These are phyloP conservation scores for Mythimna ferrago DNA, from an alignment of 2,888 invertebrate species.

Conservation along the genomic window DNA sequence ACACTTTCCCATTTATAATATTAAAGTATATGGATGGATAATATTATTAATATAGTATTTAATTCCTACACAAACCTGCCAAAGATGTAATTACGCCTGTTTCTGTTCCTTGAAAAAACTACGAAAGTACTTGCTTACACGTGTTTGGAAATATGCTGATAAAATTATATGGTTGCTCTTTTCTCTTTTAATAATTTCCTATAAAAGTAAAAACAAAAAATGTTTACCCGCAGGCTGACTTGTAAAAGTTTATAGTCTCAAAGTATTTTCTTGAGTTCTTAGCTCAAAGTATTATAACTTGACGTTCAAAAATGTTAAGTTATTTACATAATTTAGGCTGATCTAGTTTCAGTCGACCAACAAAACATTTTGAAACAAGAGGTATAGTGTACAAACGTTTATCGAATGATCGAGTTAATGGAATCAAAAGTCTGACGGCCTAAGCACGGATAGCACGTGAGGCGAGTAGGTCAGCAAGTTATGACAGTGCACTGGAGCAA, in stretches of 20 bases:
- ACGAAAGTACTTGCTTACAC: background rate
- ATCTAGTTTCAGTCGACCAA: background rate
- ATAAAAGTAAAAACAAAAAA: background rate
- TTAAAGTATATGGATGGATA: too few species aligned
- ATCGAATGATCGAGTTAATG: constrained; percentile 36
- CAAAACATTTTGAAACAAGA: constrained; percentile 11
- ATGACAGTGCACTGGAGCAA: constrained; percentile 42
- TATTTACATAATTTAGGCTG: background rate
- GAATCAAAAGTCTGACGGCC: constrained; percentile 34
- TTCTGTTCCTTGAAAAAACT: background rate
- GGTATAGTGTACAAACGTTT: constrained; percentile 7
- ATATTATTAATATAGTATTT: too few species aligned
- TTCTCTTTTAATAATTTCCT: background rate
- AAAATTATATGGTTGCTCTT: background rate
- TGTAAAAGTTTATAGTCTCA: background rate
- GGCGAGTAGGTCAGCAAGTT: constrained; percentile 44
- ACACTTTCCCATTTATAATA: too few species aligned
- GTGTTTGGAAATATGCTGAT: too few species aligned
- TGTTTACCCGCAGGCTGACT: background rate
- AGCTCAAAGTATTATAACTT: background rate
- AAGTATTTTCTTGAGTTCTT: background rate
- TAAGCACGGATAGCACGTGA: background rate
- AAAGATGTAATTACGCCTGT: background rate
- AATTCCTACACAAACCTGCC: background rate
- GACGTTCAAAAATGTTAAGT: background rate